Evolutionary conservation across 2,797 vertebrate genomes (phyloP), one percentile per base, ranked within the genome.

Genomic region (Stomatorhinus walkeri): DNA sequence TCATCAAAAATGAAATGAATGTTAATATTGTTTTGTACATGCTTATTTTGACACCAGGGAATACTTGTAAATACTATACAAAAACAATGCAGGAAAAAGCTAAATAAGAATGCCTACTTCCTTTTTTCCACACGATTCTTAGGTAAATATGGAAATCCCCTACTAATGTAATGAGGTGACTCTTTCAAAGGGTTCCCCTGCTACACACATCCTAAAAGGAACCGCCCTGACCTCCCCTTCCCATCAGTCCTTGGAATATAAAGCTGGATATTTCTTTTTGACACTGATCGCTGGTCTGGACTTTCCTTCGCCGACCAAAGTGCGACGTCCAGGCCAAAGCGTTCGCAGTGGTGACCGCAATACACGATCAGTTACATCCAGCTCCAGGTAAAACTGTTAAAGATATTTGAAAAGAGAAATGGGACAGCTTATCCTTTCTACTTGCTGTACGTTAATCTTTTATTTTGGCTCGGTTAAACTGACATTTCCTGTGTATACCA

Each of bases 401-500:
- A 56, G 85, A 40, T 61, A 51, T 87, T 32, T 72, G 1, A 32
- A 36, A 72, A 32, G 28, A 56, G 51, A 59, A 48, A 22, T 0
- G 2, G 12, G 76, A 22, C 32, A 59, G 28, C 16, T 43, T 32
- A 87, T 28, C 9, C 56, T 72, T 72, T 61, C 19, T 43, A 43
- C 16, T 87, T 64, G 12, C 59, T 72, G 43, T 59, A 22, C 24
- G 10, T 61, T 87, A 43, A 12, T 61, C 36, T 68, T n/a, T 43
- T 24, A 46, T 61, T 87, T 40, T 36, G 48, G 87, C 22, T 43
- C 14, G 43, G 76, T 49, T 84, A 84, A 84, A 84, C 79, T 84
- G 79, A 84, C 40, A 84, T 24, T 87, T 87, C 68, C 68, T 81
- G 46, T 43, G 68, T 32, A n/a, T n/a, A 86, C n/a, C 24, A 12